Conservation (phyloP, 2,888 invertebrate genomes). For the Amphimallon solstitiale region DNA sequence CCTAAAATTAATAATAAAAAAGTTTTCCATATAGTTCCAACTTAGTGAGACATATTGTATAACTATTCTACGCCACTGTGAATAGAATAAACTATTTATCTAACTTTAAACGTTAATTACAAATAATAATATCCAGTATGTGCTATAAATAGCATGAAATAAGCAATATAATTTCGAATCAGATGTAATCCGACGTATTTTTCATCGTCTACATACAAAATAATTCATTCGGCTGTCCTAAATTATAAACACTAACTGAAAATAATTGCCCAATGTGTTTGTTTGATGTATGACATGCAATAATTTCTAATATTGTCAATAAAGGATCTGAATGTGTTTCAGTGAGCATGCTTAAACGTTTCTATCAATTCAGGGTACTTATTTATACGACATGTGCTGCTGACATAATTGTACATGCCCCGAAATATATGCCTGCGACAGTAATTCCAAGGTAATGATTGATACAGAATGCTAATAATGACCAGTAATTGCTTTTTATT, state of each 20-base stretch:
- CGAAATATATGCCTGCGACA: slow-evolving; percentile 2
- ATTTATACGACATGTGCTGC: slow-evolving; percentile 13
- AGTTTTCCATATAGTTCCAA: too few relatives aligned
- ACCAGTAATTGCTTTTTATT: slow-evolving; percentile 1
- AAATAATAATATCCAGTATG: too few relatives aligned
- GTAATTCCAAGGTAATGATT: slow-evolving; percentile 18
- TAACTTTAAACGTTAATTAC: too few relatives aligned
- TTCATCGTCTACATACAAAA: too few relatives aligned
- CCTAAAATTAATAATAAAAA: too few relatives aligned
- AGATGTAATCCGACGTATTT: too few relatives aligned
- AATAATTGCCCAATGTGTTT: neutral
- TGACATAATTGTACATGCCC: slow-evolving; percentile 16
- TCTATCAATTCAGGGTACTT: slow-evolving; percentile 18
- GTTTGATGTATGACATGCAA: slow-evolving; percentile 9
- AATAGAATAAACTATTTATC: too few relatives aligned
- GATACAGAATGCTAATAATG: neutral
- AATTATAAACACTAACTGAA: neutral
- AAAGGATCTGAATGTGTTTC: neutral
- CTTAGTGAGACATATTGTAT: too few relatives aligned
- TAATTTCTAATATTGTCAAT: slow-evolving; percentile 16
- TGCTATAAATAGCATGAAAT: too few relatives aligned
- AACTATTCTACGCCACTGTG: too few relatives aligned
- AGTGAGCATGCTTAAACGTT: slow-evolving; percentile 7
- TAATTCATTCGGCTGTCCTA: neutral
- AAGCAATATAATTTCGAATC: neutral